A percentile compares a stretch with the other conserved stretches of the same genome.
Evolutionary conservation across 2,113 vertebrate genomes (phyloP).

Genomic region (Pogonocichla stellata): DNA sequence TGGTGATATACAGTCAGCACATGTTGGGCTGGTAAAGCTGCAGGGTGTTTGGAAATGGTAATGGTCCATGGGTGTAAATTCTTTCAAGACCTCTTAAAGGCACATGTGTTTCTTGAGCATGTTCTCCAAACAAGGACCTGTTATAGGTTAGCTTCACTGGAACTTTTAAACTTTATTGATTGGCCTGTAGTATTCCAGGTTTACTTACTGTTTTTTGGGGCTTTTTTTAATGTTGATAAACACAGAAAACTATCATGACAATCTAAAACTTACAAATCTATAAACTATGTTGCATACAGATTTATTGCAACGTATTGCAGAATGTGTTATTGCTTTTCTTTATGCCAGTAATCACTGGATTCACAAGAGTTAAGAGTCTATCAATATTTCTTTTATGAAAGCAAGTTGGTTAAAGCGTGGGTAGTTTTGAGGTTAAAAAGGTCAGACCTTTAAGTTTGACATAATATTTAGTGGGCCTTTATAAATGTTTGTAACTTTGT

Average conservation of each 20-base stretch:
- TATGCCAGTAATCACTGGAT: constrained; percentile 61
- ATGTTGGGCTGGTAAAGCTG: constrained; percentile 83
- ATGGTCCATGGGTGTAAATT: constrained; percentile 87
- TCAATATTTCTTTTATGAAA: constrained; percentile 57
- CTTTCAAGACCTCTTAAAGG: constrained; percentile 87
- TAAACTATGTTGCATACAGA: constrained; percentile 32
- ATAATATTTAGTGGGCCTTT: constrained; percentile 15
- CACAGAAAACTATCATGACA: constrained; percentile 50
- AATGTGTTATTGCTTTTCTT: constrained; percentile 64
- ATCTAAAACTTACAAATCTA: constrained; percentile 63
- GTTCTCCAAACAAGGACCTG: constrained; percentile 82
- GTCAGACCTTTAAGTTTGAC: constrained; percentile 5
- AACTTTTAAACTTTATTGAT: constrained; percentile 82
- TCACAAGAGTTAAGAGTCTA: constrained; percentile 65
- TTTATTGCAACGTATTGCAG: constrained; percentile 37
- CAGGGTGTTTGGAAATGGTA: constrained; percentile 85
- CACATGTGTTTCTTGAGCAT: constrained; percentile 82
- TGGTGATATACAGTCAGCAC: constrained; percentile 82
- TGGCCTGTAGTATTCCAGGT: constrained; percentile 74
- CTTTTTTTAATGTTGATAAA: constrained; percentile 49
- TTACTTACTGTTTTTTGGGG: constrained; percentile 38
- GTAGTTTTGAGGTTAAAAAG: constrained; percentile 25
- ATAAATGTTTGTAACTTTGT: constrained; percentile 28
- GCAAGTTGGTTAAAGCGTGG: constrained; percentile 31
- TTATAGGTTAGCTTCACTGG: constrained; percentile 80